Conservation (phyloP, 1,140 invertebrate species). For the Microplitis mediator region DNA sequence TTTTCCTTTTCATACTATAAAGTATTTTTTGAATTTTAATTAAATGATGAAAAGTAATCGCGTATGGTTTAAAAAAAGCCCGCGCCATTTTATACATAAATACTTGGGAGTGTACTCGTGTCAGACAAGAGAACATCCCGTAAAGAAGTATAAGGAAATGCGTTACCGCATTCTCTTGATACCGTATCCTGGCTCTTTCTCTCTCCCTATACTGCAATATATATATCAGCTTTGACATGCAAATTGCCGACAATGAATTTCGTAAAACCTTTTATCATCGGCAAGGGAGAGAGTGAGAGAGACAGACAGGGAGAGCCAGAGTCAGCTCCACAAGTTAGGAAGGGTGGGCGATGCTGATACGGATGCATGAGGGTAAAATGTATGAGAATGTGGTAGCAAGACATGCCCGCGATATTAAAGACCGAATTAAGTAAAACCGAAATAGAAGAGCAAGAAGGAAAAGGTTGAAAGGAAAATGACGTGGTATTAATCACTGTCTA, state of each 20-base stretch:
- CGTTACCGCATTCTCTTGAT: constrained; percentile 26
- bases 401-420: background rate
- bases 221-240: constrained; percentile 53
- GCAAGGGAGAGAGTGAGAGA: no score
- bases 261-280: constrained; percentile 61
- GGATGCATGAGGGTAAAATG: background rate
- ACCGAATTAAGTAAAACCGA: constrained; percentile 26
- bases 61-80: background rate
- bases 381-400: constrained; percentile 6
- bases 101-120: background rate
- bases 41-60: no score
- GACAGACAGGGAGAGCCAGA: no score
- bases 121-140: constrained; percentile 2
- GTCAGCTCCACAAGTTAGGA: constrained; percentile 26
- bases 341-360: constrained; percentile 2
- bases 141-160: constrained; percentile 23
- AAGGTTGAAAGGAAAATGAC: constrained; percentile 36
- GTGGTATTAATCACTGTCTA: constrained; percentile 61
- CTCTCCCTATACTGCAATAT: no score
- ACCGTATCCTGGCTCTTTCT: constrained; percentile 33
- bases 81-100: constrained; percentile 49
- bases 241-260: constrained; percentile 63
- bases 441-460: constrained; percentile 1
- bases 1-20: no score
- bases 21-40: no score